Percentiles rank a stretch among this genome's conserved stretches.
Evolutionary conservation across 1,140 invertebrate species (phyloP).

Genomic region (Aphaenogaster floridana): DNA sequence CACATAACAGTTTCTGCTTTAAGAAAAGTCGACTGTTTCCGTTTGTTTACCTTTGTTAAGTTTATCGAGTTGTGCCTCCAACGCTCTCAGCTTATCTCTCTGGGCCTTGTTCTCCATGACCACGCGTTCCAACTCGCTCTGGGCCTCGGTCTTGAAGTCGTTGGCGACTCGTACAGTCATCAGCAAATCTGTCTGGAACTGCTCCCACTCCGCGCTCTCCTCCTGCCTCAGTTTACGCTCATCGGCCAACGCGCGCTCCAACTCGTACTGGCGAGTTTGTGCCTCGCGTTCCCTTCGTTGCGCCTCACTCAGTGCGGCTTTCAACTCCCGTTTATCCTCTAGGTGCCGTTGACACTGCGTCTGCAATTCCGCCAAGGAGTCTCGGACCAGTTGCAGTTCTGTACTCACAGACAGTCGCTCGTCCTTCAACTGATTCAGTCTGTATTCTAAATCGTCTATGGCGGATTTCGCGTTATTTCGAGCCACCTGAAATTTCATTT

Average conservation of each 20-base stretch:
- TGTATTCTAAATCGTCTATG: slow-evolving; percentile 93
- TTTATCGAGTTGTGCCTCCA: slow-evolving; percentile 94
- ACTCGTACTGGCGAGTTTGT: slow-evolving; percentile 86
- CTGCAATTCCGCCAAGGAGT: slow-evolving; percentile 92
- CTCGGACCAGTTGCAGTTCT: slow-evolving; percentile 91
- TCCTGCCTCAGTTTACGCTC: slow-evolving; percentile 88
- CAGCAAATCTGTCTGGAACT: slow-evolving; percentile 96
- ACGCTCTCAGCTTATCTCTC: slow-evolving; percentile 91
- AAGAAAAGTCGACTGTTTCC: background rate
- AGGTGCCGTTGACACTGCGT: slow-evolving; percentile 91
- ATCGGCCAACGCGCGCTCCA: slow-evolving; percentile 88
- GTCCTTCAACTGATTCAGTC: slow-evolving; percentile 90
- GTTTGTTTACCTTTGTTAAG: slow-evolving; percentile 89
- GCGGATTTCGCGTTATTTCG: slow-evolving; percentile 94
- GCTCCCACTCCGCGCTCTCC: slow-evolving; percentile 95
- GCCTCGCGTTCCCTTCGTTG: slow-evolving; percentile 90
- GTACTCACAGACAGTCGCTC: slow-evolving; percentile 91
- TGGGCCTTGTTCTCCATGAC: slow-evolving; percentile 93
- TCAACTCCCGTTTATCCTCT: slow-evolving; percentile 92
- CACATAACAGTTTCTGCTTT: slow-evolving; percentile 22
- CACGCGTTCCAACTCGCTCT: slow-evolving; percentile 93
- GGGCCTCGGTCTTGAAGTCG: slow-evolving; percentile 96
- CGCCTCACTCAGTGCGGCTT: slow-evolving; percentile 89
- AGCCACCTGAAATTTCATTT: slow-evolving; percentile 86
- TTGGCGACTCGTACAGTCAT: slow-evolving; percentile 98